Evolutionary conservation across 2,113 vertebrate genomes (phyloP), one percentile per base, ranked within the genome.

Genomic region (Peromyscus leucopus): DNA sequence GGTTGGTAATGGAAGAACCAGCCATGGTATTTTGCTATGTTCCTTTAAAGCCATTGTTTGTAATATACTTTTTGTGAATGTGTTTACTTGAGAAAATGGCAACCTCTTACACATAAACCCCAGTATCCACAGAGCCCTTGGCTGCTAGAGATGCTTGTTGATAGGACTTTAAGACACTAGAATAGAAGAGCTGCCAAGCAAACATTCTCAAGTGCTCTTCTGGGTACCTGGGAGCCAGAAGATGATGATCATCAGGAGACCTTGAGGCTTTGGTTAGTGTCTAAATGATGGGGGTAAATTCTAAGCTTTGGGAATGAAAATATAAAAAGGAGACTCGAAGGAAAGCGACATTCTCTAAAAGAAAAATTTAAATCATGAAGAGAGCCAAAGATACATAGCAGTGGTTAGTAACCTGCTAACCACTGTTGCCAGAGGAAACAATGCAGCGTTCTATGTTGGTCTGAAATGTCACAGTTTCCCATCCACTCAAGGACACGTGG

Each of bases 231-330:
- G 28, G 80, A 97, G 48, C 84, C 92, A 87, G 90, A 76, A 36
- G 10, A 28, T 89, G 16, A 0, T 46, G 24, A 55, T 76, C 78
- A 5, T 17, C 17, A 15, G 63, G 46, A 72, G 46, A 96, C 48
- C 79, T 93, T 24, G 93, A 94, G 63, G 76, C 95, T 91, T 71
- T 89, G 88, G 93, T 90, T 93, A 96, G 12, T n/a, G 28, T 95
- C 46, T 79, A 95, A 97, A 46, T 42, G 92, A 42, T 88, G 79
- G 48, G 55, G 65, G 26, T 28, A 96, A 48, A 97, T 13, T 83
- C 63, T 89, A 36, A 36, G 83, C 48, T 15, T 72, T 88, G 24
- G 89, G 48, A 95, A 39, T 59, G 36, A 17, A 96, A 88, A 74
- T 65, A 28, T 11, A 28, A 31, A 63, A 31, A 31, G 75, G 83